These are phyloP conservation scores for Nipponacmea schrenckii DNA, from an alignment of 2,888 invertebrate species.

Conservation along the genomic window DNA sequence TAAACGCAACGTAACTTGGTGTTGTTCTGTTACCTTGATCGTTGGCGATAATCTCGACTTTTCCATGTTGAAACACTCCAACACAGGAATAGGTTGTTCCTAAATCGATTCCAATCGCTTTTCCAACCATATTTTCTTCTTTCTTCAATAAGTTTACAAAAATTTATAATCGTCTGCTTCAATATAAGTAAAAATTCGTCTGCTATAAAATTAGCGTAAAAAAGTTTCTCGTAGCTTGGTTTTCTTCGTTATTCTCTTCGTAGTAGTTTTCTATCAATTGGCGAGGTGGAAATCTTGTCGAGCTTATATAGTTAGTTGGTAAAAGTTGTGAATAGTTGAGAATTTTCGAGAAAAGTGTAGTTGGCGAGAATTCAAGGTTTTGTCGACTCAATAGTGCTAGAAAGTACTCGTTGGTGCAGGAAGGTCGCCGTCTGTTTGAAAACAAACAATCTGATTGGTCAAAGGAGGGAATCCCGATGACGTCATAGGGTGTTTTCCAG, in stretches of 20 bases:
- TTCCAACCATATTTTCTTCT: conserved; percentile 36
- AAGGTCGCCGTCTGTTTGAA: background rate
- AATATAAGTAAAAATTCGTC: no score
- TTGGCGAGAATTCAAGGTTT: no score
- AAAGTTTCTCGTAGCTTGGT: no score
- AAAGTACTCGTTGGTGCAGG: no score
- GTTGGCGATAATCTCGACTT: conserved; percentile 70
- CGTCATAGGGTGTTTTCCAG: background rate
- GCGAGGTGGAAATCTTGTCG: no score
- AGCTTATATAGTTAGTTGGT: background rate
- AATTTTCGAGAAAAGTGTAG: background rate
- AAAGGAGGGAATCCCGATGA: background rate
- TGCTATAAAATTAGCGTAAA: no score
- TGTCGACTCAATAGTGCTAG: no score
- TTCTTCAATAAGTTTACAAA: no score
- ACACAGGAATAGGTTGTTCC: conserved; percentile 81
- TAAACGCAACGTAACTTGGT: conserved; percentile 80
- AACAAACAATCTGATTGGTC: background rate
- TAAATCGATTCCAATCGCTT: conserved; percentile 84
- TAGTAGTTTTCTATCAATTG: no score
- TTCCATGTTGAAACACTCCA: conserved; percentile 66
- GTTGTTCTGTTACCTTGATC: conserved; percentile 77
- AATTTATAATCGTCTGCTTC: no score
- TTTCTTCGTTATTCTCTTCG: no score
- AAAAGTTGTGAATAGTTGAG: background rate